Base-by-base conservation (phyloP, 2,113 vertebrate species). In the Pterocles burchelli region DNA sequence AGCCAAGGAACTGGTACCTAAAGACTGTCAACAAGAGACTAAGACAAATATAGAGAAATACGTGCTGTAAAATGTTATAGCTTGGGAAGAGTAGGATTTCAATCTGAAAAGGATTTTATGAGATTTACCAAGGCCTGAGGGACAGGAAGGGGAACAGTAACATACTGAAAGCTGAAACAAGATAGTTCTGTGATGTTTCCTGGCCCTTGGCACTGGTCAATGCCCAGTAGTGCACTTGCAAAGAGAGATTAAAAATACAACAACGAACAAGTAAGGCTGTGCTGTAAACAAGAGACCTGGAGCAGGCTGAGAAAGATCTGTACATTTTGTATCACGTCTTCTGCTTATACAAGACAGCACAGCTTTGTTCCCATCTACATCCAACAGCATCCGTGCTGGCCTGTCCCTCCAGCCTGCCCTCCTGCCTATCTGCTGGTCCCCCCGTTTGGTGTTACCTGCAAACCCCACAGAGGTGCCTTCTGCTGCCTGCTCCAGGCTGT, bases 101-200 rank as follows among this genome's bases (percentile, higher is more conserved):
- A 90, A 86, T 90, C 86, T 85, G 92, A 79, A 93, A 88, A 92
- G 72, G 82, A 34, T 89, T 97, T 92, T 78, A 91, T 71, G 22
- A 92, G 89, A 83, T 93, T 94, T 96, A 90, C 36, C 1, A 58
- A 58, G 68, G 73, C 83, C 88, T 93, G 49, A 91, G 77, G 82
- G 88, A 85, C 29, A 80, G 58, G 48, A 84, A 82, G 17, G 11
- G 46, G 54, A 75, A 65, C 24, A n/a, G 75, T 29, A 88, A 92
- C 36, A 36, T 33, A 72, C 19, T 89, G 76, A 90, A 86, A 84
- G 51, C 79, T 77, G 61, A 92, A 94, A 91, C 57, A 90, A 89
- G 38, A 71, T n/a, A 29, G 15, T 72, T 88, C 75, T 83, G 45
- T 49, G 51, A 86, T 59, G 76, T 84, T 90, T 93, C 81, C 74